These are phyloP conservation scores for Monodelphis domestica DNA, from an alignment of 2,797 vertebrate species.

Conservation along the genomic window DNA sequence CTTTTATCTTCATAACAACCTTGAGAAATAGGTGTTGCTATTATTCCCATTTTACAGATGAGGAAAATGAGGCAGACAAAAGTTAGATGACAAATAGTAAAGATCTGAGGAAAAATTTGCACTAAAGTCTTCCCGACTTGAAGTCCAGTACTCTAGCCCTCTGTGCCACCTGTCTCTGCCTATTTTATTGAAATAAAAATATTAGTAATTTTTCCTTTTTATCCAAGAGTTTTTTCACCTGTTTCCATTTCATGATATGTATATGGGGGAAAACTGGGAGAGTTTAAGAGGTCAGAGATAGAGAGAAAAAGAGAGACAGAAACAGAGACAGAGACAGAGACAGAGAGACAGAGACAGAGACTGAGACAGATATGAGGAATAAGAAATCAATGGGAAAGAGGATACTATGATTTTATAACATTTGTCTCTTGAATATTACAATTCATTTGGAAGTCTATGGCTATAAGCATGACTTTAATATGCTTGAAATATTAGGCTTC, in stretches of 20 bases:
- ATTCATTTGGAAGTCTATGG: slow-evolving; percentile 36
- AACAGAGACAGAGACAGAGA: background rate
- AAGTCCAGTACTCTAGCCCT: background rate
- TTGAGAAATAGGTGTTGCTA: background rate
- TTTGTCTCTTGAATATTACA: slow-evolving; percentile 12
- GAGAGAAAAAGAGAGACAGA: background rate
- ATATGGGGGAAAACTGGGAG: too few species aligned
- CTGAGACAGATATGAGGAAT: background rate
- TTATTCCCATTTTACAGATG: background rate
- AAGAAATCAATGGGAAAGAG: background rate
- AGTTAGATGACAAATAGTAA: background rate
- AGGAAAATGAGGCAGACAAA: background rate
- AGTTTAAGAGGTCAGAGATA: too few species aligned
- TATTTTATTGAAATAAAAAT: background rate
- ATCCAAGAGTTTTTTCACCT: background rate
- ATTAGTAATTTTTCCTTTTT: background rate
- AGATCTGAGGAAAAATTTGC: background rate
- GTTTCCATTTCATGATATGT: background rate
- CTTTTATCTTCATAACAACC: background rate
- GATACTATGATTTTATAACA: slow-evolving; percentile 7
- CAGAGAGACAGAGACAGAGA: background rate
- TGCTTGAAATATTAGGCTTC: slow-evolving; percentile 49
- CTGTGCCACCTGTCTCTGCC: background rate
- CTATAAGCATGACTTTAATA: slow-evolving; percentile 44
- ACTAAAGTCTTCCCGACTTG: background rate